Conservation (phyloP, 2,888 invertebrate genomes). For the Nesidiocoris tenuis region DNA sequence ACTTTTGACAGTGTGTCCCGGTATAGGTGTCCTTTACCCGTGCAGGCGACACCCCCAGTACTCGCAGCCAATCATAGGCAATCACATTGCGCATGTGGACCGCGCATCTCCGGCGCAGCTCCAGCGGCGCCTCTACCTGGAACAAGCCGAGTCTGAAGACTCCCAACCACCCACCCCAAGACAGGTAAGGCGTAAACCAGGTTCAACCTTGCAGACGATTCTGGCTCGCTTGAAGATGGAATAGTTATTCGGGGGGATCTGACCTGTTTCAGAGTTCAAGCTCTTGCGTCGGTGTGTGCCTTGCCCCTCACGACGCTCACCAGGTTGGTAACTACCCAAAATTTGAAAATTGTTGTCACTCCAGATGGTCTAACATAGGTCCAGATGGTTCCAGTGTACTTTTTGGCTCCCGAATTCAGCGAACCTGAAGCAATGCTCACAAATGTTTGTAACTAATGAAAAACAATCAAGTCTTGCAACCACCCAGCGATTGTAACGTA, state of each 20-base stretch:
- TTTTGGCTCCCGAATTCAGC: no score
- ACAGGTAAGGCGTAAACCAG: constrained; percentile 40
- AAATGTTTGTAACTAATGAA: no score
- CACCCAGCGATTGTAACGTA: no score
- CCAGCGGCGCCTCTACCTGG: constrained; percentile 65
- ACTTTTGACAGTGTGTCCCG: constrained; percentile 39
- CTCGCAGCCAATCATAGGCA: constrained; percentile 48
- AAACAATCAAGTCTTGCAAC: no score
- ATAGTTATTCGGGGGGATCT: no score
- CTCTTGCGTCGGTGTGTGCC: constrained; percentile 46
- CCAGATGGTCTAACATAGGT: no score
- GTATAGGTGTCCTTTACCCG: constrained; percentile 53
- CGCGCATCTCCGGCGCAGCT: constrained; percentile 51
- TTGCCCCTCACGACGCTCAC: constrained; percentile 43
- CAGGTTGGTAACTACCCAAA: constrained; percentile 1
- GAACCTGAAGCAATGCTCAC: no score
- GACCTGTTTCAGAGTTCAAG: constrained; percentile 37
- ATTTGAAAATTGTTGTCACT: no score
- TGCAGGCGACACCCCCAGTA: constrained; percentile 56
- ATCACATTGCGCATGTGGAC: constrained; percentile 47
- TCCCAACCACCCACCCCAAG: constrained; percentile 47
- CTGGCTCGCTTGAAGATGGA: no score
- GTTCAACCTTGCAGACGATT: no score
- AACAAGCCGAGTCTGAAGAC: constrained; percentile 52
- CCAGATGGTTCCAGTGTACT: no score